A percentile compares a stretch with the other conserved stretches of the same genome.
Conservation (phyloP, 2,113 vertebrate species). For the Ancistrus triradiatus region DNA sequence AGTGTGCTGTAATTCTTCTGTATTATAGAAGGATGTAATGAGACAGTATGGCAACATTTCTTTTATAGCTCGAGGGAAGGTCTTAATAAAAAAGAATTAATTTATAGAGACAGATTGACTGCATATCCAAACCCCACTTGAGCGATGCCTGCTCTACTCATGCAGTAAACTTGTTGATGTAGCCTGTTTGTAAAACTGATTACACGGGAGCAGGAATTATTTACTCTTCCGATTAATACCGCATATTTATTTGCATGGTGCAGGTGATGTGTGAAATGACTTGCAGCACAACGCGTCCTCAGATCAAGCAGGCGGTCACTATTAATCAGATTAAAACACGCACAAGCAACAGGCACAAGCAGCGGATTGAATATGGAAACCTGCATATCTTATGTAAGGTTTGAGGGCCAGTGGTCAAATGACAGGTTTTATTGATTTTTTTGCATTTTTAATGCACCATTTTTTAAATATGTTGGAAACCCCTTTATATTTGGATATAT, state of each 20-base stretch:
- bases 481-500: too few relatives aligned
- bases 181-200: conserved; percentile 6
- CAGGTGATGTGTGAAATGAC: conserved; percentile 38
- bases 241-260: conserved; percentile 20
- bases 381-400: too few relatives aligned
- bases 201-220: conserved; percentile 25
- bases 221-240: conserved; percentile 30
- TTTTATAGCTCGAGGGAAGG: too few relatives aligned
- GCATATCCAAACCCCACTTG: neutral
- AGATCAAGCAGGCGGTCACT: conserved; percentile 23
- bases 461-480: too few relatives aligned
- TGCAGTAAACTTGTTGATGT: neutral
- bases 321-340: conserved; percentile 26
- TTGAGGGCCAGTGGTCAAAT: too few relatives aligned
- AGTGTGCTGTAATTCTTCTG: too few relatives aligned
- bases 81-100: too few relatives aligned
- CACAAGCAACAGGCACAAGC: neutral
- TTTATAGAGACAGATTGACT: neutral
- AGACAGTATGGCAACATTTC: too few relatives aligned
- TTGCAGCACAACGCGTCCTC: conserved; percentile 14
- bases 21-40: too few relatives aligned
- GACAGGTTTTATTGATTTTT: too few relatives aligned
- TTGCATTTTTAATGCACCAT: too few relatives aligned
- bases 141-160: neutral
- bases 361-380: neutral